Evolutionary conservation across 1,140 invertebrate species (phyloP), one percentile per base, ranked within the genome.

Genomic region (Tenebrio molitor): DNA sequence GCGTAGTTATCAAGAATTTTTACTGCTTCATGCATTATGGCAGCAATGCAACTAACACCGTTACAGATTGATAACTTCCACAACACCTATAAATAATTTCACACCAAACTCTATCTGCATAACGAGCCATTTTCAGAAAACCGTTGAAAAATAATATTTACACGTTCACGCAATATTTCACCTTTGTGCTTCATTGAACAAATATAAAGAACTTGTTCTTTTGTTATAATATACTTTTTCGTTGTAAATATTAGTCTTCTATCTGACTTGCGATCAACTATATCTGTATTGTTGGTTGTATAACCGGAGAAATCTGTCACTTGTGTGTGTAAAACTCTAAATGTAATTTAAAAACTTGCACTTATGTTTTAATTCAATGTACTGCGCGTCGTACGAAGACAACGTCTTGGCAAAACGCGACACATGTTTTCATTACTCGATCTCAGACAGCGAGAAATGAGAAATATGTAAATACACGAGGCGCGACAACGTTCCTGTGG

Each of bases 1-100:
- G 42, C 58, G 62, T 53, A 63, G 68, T 71, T 72, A 72, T 72
- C 58, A 72, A 50, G 46, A 16, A 63, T 69, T 69, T 69, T 69
- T 69, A 69, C 53, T 53, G 29, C 29, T 69, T 53, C 19, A 69
- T 69, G 44, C 68, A 62, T 69, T 39, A 62, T 69, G 46, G n/a
- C 46, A 17, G 10, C 50, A 39, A 23, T 62, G 68, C 46, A 58
- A 25, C 23, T 3, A 58, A 12, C 50, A 58, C 8, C 50, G 23
- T 25, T 50, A 23, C 23, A 58, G 50, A 58, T 58, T 58, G 50
- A 58, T 58, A 58, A 58, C 25, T 58, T 58, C 50, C 50, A 58
- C 23, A 58, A 58, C 23, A 25, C 3, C 50, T n/a, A 15, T 58
- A 58, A 58, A 58, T 58, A 25, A 58, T 58, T 58, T 29, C 50